Evolutionary conservation across 2,797 vertebrate species (phyloP).

Genomic region (Tenualosa ilisha): DNA sequence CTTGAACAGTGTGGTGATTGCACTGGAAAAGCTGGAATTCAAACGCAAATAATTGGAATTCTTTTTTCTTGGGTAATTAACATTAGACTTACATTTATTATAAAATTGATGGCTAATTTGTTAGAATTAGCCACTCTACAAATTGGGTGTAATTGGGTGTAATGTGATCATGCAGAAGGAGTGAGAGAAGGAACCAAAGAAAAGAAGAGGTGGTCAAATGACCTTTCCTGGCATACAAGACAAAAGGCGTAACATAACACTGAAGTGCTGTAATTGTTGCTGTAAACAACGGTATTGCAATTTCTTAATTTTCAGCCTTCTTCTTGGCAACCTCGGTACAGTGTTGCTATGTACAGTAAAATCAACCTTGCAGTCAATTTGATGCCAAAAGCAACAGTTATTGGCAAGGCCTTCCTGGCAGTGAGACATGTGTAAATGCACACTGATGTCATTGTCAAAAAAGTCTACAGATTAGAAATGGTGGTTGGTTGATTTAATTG

Average conservation of each 20-base stretch:
- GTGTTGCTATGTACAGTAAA: slow-evolving; percentile 7
- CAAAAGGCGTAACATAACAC: not conserved
- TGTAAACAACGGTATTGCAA: not conserved
- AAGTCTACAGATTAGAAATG: not conserved
- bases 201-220: not conserved
- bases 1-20: slow-evolving; percentile 69
- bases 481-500: not conserved
- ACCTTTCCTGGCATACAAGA: not conserved
- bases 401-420: not conserved
- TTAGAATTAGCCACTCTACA: slow-evolving; percentile 60
- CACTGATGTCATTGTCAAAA: not conserved
- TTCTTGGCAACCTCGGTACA: not conserved
- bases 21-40: slow-evolving; percentile 69
- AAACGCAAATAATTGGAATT: slow-evolving; percentile 73
- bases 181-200: slow-evolving; percentile 4
- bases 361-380: not conserved
- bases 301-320: not conserved
- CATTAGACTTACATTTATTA: slow-evolving; percentile 73
- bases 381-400: slow-evolving; percentile 5
- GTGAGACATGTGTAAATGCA: not conserved
- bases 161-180: slow-evolving; percentile 56
- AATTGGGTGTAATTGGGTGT: slow-evolving; percentile 54
- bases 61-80: slow-evolving; percentile 62
- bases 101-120: slow-evolving; percentile 61
- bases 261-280: not conserved